phyloP scores from a whole-genome alignment of 2,888 invertebrate genomes.

The Torymus aiolomorphi region DNA sequence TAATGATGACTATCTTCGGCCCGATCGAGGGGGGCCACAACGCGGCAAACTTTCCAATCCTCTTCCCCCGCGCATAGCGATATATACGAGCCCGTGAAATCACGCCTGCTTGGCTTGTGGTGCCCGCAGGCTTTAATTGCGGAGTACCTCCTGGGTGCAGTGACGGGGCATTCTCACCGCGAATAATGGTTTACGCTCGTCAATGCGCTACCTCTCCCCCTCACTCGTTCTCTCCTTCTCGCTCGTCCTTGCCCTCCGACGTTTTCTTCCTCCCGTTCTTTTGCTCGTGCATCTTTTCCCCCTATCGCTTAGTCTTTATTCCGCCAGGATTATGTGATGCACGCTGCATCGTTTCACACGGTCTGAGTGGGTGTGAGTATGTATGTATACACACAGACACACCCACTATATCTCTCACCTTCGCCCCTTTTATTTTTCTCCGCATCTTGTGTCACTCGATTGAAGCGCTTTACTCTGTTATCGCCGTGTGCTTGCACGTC shows the following conservation, averaged over 20 bases:
- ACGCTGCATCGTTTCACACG: constrained; percentile 25
- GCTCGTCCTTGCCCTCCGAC: background rate
- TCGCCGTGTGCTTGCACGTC: too few species aligned
- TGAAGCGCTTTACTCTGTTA: too few species aligned
- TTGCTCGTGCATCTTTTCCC: background rate
- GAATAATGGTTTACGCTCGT: constrained; percentile 47
- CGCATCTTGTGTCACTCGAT: too few species aligned
- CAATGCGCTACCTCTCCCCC: constrained; percentile 40
- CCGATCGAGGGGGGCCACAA: background rate
- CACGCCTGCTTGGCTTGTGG: constrained; percentile 15
- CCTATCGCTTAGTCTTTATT: constrained; percentile 27
- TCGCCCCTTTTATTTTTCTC: too few species aligned
- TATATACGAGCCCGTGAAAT: constrained; percentile 10
- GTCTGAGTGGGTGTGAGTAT: too few species aligned
- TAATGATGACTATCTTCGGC: constrained; percentile 45
- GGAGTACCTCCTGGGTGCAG: constrained; percentile 16
- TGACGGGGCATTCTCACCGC: constrained; percentile 44
- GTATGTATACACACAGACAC: constrained; percentile 2
- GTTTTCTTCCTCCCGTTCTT: background rate
- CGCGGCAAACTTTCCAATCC: constrained; percentile 16
- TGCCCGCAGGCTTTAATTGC: constrained; percentile 33
- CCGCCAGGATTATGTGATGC: constrained; percentile 32
- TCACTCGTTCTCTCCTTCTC: constrained; percentile 16
- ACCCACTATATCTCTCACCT: constrained; percentile 1
- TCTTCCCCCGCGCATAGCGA: background rate